Base-by-base conservation (phyloP, 2,888 invertebrate genomes). In the Podotricha telesiphe region DNA sequence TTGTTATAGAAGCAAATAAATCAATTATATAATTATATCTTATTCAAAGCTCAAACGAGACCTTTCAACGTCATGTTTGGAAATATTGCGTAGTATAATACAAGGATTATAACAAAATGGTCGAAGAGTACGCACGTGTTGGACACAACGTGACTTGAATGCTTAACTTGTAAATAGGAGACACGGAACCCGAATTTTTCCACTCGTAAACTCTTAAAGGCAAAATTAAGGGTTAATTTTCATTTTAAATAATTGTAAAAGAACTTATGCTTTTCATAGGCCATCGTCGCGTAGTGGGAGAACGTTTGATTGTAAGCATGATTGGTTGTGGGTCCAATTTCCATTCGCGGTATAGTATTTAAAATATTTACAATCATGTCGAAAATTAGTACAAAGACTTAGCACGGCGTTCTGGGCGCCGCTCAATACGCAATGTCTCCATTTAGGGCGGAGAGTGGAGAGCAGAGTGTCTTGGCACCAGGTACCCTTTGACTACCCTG, bases 111-210 rank as follows among this genome's bases (percentile, higher is more conserved):
- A 53, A 58, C 58, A 66, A 48, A 48, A n/a, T 8, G 65, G 40
- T 22, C 28, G 50, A 53, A 13, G 37, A 34, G 56, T 47, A 11
- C 42, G 56, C 48, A 20, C 42, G 55, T 34, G 42, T 15, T 28
- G 34, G 66, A 34, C 48, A 19, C 45, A 11, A 66, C 66, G 58
- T 66, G 66, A 66, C 58, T 40, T 7, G 50, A 48, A 50, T 66
- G 10, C 40, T 63, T n/a, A n/a, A n/a, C 28, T 34, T 34, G n/a
- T 55, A 11, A 17, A 17, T 28, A 63, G 34, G 15, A 13, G n/a
- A 13, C n/a, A n/a, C n/a, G n/a, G n/a, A 58, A 22, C 58, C 42
- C n/a, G 28, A 40, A 59, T 58, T 58, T 58, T 67, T 42, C 61
- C 61, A 53, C 67, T 59, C 50, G 42, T 45, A 51, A 67, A 50